Evolutionary conservation across 2,888 invertebrate species (phyloP).

Genomic region (Subacronicta megacephala): DNA sequence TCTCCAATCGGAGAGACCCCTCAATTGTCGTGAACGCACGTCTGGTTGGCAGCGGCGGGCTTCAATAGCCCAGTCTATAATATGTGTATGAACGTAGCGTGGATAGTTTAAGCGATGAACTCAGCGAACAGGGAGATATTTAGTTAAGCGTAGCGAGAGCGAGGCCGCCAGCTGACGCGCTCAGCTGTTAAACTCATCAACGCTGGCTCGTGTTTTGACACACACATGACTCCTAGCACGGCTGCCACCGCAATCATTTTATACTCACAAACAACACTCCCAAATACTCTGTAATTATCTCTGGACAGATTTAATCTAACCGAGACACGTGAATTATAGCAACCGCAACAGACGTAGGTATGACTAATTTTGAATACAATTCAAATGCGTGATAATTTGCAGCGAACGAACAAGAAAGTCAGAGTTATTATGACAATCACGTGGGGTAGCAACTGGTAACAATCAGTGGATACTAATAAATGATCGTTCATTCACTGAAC

Average conservation of each 20-base stretch:
- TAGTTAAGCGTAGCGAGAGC: slow-evolving; percentile 64
- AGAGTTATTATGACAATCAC: slow-evolving; percentile 28
- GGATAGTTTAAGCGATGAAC: slow-evolving; percentile 79
- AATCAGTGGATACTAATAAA: slow-evolving; percentile 61
- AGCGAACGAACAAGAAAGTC: slow-evolving; percentile 28
- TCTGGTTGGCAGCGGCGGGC: slow-evolving; percentile 63
- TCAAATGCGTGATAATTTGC: slow-evolving; percentile 14
- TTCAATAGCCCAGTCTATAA: slow-evolving; percentile 65
- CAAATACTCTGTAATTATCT: slow-evolving; percentile 34
- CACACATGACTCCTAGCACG: slow-evolving; percentile 55
- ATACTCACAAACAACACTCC: slow-evolving; percentile 7
- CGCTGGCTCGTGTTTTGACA: slow-evolving; percentile 65
- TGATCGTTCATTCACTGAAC: slow-evolving; percentile 64
- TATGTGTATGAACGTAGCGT: slow-evolving; percentile 58
- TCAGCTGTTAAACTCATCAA: slow-evolving; percentile 83
- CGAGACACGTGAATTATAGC: slow-evolving; percentile 30
- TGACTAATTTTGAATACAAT: slow-evolving; percentile 20
- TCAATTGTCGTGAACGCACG: slow-evolving; percentile 74
- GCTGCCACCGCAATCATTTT: slow-evolving; percentile 69
- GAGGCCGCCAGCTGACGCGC: slow-evolving; percentile 71
- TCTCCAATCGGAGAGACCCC: slow-evolving; percentile 73
- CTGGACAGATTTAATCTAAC: slow-evolving; percentile 36
- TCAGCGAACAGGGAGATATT: slow-evolving; percentile 70
- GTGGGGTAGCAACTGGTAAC: slow-evolving; percentile 50
- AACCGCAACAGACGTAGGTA: slow-evolving; percentile 14